Evolutionary conservation across 2,888 invertebrate species (phyloP).

Genomic region (Papilio protenor): DNA sequence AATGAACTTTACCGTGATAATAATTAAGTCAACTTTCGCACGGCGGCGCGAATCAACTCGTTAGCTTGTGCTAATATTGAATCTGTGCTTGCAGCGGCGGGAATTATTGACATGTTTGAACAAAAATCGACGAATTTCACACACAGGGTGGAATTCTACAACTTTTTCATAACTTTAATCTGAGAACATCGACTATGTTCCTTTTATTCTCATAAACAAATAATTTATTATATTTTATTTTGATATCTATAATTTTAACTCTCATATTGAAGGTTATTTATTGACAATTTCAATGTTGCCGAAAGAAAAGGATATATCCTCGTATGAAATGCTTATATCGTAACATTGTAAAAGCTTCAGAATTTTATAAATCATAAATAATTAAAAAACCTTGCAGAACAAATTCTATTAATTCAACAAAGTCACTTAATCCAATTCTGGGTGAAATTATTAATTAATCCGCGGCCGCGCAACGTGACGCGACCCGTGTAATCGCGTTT

Average conservation of each 20-base stretch:
- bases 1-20: constrained; percentile 46
- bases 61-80: constrained; percentile 75
- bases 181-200: background rate
- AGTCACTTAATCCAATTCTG: constrained; percentile 41
- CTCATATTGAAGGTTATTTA: too few relatives aligned
- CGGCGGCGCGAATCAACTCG: constrained; percentile 59
- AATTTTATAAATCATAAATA: background rate
- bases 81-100: constrained; percentile 59
- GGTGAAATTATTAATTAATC: constrained; percentile 42
- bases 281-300: too few relatives aligned
- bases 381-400: background rate
- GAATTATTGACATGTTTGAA: constrained; percentile 76
- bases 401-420: constrained; percentile 40
- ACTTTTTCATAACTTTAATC: background rate
- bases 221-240: too few relatives aligned
- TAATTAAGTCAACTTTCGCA: constrained; percentile 47
- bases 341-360: too few relatives aligned
- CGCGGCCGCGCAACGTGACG: constrained; percentile 36
- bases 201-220: too few relatives aligned
- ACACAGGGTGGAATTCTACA: background rate
- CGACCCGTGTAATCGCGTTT: constrained; percentile 41
- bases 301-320: too few relatives aligned
- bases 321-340: too few relatives aligned
- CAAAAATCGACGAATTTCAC: constrained; percentile 61
- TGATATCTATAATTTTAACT: too few relatives aligned